Conservation (phyloP, 35 echinoderm and acorn worm genomes). For the Acanthaster planci region DNA sequence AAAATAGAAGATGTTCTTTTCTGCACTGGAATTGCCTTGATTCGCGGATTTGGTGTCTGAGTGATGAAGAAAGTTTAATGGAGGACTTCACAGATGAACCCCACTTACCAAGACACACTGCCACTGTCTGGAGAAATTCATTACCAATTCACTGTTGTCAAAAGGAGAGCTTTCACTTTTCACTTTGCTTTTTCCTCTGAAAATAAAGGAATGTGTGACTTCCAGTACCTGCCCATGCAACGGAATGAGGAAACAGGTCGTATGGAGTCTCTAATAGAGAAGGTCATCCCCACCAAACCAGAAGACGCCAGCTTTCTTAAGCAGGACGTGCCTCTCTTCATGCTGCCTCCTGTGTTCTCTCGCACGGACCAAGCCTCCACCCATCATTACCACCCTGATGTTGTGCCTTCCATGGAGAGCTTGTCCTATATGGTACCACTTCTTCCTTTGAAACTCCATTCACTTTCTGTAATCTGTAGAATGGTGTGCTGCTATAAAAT, state of each 20-base stretch:
- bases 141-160: no score
- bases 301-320: constrained; percentile 60
- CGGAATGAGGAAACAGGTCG: constrained; percentile 26
- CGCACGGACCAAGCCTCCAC: constrained; percentile 49
- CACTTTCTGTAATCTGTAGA: no score
- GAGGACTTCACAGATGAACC: no score
- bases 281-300: constrained; percentile 54
- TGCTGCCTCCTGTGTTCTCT: constrained; percentile 75
- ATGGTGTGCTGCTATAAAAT: no score
- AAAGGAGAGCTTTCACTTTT: no score
- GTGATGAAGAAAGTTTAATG: no score
- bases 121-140: no score
- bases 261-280: constrained; percentile 42
- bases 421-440: background rate
- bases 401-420: constrained; percentile 22
- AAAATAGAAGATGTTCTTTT: no score
- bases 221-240: constrained; percentile 54
- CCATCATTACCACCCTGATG: constrained; percentile 69
- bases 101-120: no score
- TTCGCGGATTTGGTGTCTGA: no score
- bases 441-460: background rate
- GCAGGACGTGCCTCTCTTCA: constrained; percentile 52
- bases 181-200: background rate
- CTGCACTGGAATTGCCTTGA: no score
- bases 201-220: constrained; percentile 45